These are phyloP conservation scores for Coturnix japonica DNA, from an alignment of 2,113 vertebrate species.

Conservation along the genomic window DNA sequence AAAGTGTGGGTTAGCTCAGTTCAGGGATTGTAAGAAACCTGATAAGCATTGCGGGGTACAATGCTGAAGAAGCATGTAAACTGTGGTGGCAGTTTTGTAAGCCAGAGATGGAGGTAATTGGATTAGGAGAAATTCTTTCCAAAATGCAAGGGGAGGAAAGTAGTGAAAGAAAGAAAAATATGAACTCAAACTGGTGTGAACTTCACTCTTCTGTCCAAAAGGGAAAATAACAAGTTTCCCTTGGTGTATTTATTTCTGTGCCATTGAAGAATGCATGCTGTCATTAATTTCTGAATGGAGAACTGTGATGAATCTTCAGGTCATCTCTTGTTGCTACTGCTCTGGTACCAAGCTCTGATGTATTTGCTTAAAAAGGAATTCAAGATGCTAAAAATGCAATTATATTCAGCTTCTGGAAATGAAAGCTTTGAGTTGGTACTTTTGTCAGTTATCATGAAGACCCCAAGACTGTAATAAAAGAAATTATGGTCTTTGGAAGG, in stretches of 20 bases:
- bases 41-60: background rate
- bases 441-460: background rate
- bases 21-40: background rate
- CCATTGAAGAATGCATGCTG: accelerated
- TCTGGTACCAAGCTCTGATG: background rate
- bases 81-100: background rate
- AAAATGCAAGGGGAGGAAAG: background rate
- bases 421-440: background rate
- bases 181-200: background rate
- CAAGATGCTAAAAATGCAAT: background rate
- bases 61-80: accelerated
- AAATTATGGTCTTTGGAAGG: background rate
- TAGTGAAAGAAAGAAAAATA: background rate
- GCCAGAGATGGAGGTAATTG: background rate
- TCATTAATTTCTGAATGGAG: background rate
- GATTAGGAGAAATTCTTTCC: background rate
- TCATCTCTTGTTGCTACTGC: background rate
- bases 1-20: background rate
- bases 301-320: background rate
- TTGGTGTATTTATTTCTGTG: background rate
- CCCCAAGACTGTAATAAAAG: background rate
- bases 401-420: background rate
- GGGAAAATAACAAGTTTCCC: background rate
- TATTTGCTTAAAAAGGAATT: background rate
- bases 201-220: background rate